phyloP scores from a whole-genome alignment of 2,113 vertebrate genomes.

The Oncorhynchus masou region DNA sequence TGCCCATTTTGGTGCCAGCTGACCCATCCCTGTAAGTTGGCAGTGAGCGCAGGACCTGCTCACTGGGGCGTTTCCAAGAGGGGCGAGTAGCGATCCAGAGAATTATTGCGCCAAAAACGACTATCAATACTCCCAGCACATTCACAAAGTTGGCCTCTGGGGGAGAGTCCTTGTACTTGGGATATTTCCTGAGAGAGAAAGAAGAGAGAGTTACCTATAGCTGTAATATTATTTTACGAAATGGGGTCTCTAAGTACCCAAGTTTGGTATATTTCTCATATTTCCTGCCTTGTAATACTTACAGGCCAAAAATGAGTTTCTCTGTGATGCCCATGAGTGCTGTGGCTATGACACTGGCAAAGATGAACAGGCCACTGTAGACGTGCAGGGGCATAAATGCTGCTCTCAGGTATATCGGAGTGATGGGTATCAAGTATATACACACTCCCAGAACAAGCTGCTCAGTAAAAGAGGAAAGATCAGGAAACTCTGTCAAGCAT shows the following conservation, averaged over 20 bases:
- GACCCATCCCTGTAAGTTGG: conserved; percentile 52
- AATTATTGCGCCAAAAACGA: conserved; percentile 81
- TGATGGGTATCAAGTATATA: conserved; percentile 85
- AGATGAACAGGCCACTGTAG: conserved; percentile 86
- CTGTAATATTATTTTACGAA: background rate
- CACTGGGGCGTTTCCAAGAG: conserved; percentile 88
- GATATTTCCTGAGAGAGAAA: conserved; percentile 56
- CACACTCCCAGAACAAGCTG: conserved; percentile 85
- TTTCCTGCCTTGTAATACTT: conserved; percentile 70
- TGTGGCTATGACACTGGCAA: conserved; percentile 81
- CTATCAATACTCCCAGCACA: conserved; percentile 81
- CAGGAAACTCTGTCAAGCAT: background rate
- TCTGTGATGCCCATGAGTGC: conserved; percentile 93
- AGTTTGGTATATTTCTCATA: background rate
- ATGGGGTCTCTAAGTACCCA: background rate
- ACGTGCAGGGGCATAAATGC: conserved; percentile 85
- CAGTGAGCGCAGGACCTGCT: conserved; percentile 56
- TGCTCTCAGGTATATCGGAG: conserved; percentile 76
- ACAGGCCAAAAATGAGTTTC: conserved; percentile 90
- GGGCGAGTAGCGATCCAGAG: conserved; percentile 87
- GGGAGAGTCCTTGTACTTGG: conserved; percentile 79
- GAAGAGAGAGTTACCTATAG: background rate
- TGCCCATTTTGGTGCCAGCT: conserved; percentile 51
- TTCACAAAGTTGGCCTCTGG: conserved; percentile 88
- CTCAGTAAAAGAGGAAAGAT: conserved; percentile 48